These are phyloP conservation scores for Strigamia transsilvanica DNA, from an alignment of 2,888 invertebrate genomes.

Conservation along the genomic window DNA sequence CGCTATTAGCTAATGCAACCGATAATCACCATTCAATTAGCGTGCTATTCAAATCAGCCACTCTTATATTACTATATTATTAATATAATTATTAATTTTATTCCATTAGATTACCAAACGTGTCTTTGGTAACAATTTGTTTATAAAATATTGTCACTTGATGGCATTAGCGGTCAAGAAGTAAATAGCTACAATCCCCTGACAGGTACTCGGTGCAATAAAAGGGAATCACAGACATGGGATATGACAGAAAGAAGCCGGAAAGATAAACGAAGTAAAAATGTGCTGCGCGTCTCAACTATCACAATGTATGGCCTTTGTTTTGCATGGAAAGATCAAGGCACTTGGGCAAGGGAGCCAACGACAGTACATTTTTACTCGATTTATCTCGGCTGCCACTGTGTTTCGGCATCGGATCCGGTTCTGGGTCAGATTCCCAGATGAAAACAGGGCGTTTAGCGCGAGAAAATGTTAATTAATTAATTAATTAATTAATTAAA, in stretches of 20 bases:
- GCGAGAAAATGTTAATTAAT: background rate
- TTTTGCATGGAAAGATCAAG: constrained; percentile 52
- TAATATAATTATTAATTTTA: background rate
- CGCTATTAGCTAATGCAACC: constrained; percentile 23
- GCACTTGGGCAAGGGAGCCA: constrained; percentile 53
- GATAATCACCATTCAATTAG: constrained; percentile 19
- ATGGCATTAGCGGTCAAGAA: background rate
- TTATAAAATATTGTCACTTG: background rate
- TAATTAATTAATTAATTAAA: constrained; percentile 9
- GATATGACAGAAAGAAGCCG: constrained; percentile 54
- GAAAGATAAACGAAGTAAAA: constrained; percentile 20
- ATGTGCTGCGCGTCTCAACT: constrained; percentile 49
- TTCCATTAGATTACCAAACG: background rate
- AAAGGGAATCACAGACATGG: constrained; percentile 54
- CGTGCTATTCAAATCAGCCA: background rate
- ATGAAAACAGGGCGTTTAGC: constrained; percentile 32
- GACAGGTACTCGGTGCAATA: constrained; percentile 54
- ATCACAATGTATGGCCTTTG: constrained; percentile 53
- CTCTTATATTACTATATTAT: background rate
- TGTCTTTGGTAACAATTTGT: background rate
- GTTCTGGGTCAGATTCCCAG: constrained; percentile 46
- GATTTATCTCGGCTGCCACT: constrained; percentile 31
- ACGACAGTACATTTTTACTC: constrained; percentile 37
- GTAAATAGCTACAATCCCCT: constrained; percentile 13
- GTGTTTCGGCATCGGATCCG: constrained; percentile 49